Conservation (phyloP, 2,797 vertebrate species). For the Gouania willdenowi region DNA sequence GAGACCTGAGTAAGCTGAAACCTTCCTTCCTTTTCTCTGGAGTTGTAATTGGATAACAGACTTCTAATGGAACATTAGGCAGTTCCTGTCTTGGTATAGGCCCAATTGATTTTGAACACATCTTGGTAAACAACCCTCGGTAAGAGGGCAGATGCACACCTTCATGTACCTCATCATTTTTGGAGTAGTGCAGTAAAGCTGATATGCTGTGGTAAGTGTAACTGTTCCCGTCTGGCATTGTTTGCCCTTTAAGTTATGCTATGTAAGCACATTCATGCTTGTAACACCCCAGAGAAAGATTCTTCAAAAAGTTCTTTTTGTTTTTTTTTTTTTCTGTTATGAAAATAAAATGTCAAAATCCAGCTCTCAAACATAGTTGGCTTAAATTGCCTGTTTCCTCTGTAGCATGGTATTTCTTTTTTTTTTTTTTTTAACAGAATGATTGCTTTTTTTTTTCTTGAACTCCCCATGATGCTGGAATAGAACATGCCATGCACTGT, state of each 20-base stretch:
- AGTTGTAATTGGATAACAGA: constrained; percentile 65
- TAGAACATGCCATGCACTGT: not conserved
- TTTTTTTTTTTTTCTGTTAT: constrained; percentile 13
- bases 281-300: constrained; percentile 10
- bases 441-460: not conserved
- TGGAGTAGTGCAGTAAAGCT: constrained; percentile 27
- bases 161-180: constrained; percentile 36
- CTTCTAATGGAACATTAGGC: constrained; percentile 67
- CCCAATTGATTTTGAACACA: constrained; percentile 68
- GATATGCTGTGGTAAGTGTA: constrained; percentile 13
- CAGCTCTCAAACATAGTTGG: constrained; percentile 19
- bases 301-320: not conserved
- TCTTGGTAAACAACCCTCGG: constrained; percentile 61
- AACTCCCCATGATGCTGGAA: constrained; percentile 9
- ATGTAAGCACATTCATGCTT: not conserved
- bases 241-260: constrained; percentile 19
- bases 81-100: constrained; percentile 54
- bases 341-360: constrained; percentile 6
- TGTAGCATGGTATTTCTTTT: too few species aligned
- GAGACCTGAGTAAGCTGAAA: constrained; percentile 64
- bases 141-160: constrained; percentile 54
- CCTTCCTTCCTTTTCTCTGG: constrained; percentile 54
- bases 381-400: constrained; percentile 32
- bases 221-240: constrained; percentile 12
- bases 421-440: constrained; percentile 1